Conservation (phyloP, 1,140 invertebrate genomes). For the Scaptomyza graminum region DNA sequence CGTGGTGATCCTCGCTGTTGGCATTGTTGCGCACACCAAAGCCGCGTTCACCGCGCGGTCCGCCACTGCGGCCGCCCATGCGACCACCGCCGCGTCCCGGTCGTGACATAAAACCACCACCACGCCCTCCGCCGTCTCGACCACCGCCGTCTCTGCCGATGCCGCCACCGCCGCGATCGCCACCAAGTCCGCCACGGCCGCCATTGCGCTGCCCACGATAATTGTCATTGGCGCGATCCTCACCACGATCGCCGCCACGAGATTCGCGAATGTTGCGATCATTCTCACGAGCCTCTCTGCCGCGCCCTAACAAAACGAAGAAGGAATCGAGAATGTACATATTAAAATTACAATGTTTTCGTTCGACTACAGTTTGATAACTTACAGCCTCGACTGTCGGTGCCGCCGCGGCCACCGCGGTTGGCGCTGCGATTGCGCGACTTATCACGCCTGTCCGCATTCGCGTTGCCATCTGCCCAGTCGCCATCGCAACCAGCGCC, state of each 20-base stretch:
- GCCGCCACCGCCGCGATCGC: slow-evolving; percentile 77
- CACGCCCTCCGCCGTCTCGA: slow-evolving; percentile 85
- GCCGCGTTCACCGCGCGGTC: slow-evolving; percentile 84
- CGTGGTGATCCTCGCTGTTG: slow-evolving; percentile 81
- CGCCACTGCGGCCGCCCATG: slow-evolving; percentile 83
- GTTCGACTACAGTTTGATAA: slow-evolving; percentile 24
- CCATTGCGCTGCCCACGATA: slow-evolving; percentile 83
- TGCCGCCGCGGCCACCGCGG: slow-evolving; percentile 85
- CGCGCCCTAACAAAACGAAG: slow-evolving; percentile 64
- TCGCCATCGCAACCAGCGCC: slow-evolving; percentile 78
- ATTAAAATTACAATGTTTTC: background rate
- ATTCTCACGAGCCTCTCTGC: slow-evolving; percentile 83
- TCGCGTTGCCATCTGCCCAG: slow-evolving; percentile 84
- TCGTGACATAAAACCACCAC: slow-evolving; percentile 79
- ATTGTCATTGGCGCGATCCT: slow-evolving; percentile 74
- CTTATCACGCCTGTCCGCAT: slow-evolving; percentile 83
- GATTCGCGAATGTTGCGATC: slow-evolving; percentile 82
- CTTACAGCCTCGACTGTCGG: slow-evolving; percentile 83
- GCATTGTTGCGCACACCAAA: slow-evolving; percentile 80
- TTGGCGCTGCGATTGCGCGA: slow-evolving; percentile 82
- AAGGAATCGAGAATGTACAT: background rate
- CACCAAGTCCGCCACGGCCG: slow-evolving; percentile 56
- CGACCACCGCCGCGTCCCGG: slow-evolving; percentile 75
- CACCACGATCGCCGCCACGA: slow-evolving; percentile 85
- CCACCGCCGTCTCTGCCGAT: slow-evolving; percentile 84